These are phyloP conservation scores for Ennomos fuscantarius DNA, from an alignment of 2,888 invertebrate species.

Conservation along the genomic window DNA sequence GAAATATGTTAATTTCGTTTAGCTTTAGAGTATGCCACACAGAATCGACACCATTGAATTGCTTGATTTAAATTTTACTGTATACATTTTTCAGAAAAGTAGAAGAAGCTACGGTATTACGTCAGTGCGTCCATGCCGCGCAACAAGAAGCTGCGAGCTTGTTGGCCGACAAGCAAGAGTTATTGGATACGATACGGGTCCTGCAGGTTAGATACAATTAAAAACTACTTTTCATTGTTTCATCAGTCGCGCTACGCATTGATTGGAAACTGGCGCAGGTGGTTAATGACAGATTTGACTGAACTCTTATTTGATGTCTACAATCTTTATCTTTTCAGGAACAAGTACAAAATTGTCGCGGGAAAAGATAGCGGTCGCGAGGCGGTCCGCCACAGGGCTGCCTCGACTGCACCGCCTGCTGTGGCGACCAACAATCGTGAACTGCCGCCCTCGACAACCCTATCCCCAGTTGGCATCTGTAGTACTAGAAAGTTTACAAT, in stretches of 20 bases:
- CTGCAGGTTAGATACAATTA: slow-evolving; percentile 82
- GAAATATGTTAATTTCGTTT: no score
- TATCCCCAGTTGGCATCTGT: not conserved
- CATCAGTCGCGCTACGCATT: no score
- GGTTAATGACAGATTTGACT: no score
- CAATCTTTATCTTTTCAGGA: slow-evolving; percentile 68
- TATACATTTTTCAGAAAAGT: slow-evolving; percentile 61
- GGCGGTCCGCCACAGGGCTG: slow-evolving; percentile 79
- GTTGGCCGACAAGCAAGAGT: slow-evolving; percentile 89
- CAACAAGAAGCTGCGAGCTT: slow-evolving; percentile 90
- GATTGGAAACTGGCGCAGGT: no score
- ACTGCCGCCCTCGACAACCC: slow-evolving; percentile 19
- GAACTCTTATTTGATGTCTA: no score
- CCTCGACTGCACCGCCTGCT: slow-evolving; percentile 84
- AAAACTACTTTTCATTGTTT: no score
- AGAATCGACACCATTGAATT: no score
- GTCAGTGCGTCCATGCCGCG: slow-evolving; percentile 85
- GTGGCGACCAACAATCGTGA: slow-evolving; percentile 64
- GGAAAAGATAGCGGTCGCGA: slow-evolving; percentile 83
- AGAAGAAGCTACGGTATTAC: slow-evolving; percentile 73
- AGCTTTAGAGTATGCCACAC: no score
- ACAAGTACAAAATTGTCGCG: slow-evolving; percentile 67
- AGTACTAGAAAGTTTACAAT: no score
- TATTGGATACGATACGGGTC: slow-evolving; percentile 88
- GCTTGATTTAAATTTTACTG: no score